Conservation (phyloP, 1,140 invertebrate species). For the Aphelinus atriplicis region DNA sequence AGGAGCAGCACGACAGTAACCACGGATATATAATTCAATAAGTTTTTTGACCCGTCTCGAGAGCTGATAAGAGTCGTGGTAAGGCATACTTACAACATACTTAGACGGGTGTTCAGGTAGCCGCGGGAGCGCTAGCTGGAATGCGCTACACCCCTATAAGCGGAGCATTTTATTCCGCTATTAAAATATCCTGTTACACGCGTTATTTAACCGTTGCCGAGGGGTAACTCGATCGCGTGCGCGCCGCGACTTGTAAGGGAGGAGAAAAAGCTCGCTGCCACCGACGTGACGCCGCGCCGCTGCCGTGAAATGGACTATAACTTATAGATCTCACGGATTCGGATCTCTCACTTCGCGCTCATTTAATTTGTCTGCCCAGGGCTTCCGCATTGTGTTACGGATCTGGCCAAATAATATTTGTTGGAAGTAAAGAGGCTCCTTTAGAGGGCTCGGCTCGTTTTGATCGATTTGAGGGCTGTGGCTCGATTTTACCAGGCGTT, state of each 20-base stretch:
- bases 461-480: no score
- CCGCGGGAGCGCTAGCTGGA: no score
- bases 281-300: no score
- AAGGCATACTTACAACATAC: neutral
- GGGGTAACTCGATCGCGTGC: conserved; percentile 5
- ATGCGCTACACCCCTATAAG: neutral
- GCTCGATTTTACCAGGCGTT: no score
- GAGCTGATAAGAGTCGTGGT: no score
- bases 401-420: no score
- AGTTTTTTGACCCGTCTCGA: no score
- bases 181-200: conserved; percentile 35
- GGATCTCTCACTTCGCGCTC: neutral
- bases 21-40: no score
- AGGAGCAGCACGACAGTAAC: no score
- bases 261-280: neutral
- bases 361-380: conserved; percentile 14
- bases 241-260: neutral
- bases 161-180: conserved; percentile 24
- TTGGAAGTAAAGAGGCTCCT: no score
- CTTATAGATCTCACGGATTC: neutral
- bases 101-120: neutral
- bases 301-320: no score
- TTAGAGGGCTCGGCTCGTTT: no score
- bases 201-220: conserved; percentile 5
- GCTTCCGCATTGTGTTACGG: neutral